Conservation (phyloP, 2,888 invertebrate genomes). For the Lydus trimaculatus region DNA sequence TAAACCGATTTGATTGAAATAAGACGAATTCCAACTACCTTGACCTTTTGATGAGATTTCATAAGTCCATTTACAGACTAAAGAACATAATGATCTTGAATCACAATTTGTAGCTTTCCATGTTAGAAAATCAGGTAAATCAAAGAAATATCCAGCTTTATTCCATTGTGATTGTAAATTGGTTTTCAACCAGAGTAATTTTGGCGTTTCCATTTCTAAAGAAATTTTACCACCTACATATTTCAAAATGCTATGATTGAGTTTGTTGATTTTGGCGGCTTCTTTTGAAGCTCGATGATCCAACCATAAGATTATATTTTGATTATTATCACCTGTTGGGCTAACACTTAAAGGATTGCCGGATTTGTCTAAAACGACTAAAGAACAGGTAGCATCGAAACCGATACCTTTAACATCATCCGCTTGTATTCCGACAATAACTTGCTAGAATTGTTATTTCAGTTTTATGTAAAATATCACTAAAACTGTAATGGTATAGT, state of each 20-base stretch:
- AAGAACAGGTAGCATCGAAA: conserved; percentile 95
- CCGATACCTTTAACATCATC: conserved; percentile 82
- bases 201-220: conserved; percentile 97
- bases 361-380: conserved; percentile 79
- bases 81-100: conserved; percentile 85
- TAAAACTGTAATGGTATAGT: neutral
- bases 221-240: conserved; percentile 93
- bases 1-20: conserved; percentile 76
- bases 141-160: conserved; percentile 80
- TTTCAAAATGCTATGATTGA: conserved; percentile 76
- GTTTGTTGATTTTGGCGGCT: conserved; percentile 80
- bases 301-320: conserved; percentile 92
- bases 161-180: conserved; percentile 71
- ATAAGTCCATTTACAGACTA: conserved; percentile 95
- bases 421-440: conserved; percentile 64
- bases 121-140: conserved; percentile 92
- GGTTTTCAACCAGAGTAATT: conserved; percentile 90
- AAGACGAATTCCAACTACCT: conserved; percentile 76
- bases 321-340: conserved; percentile 70
- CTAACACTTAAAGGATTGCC: conserved; percentile 77
- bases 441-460: conserved; percentile 62
- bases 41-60: conserved; percentile 69
- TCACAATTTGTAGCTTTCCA: conserved; percentile 87
- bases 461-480: neutral
- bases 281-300: conserved; percentile 87